A percentile compares a stretch with the other conserved stretches of the same genome.
phyloP scores from a whole-genome alignment of 1,140 invertebrate genomes.

The Aphaenogaster rudis region DNA sequence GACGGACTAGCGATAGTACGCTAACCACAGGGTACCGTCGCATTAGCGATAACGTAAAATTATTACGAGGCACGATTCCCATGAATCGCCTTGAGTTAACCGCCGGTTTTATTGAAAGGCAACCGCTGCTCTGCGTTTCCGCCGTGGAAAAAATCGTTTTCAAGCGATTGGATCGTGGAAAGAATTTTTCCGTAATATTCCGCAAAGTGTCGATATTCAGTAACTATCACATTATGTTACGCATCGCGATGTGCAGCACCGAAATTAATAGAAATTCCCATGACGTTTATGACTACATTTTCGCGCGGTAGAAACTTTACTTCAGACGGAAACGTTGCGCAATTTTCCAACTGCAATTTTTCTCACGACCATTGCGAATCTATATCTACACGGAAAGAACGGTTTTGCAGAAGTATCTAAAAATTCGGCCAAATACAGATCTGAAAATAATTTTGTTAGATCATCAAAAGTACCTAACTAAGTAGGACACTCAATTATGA shows the following conservation, averaged over 20 bases:
- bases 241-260: background rate
- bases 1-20: constrained; percentile 27
- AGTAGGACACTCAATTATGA: too few relatives aligned
- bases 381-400: too few relatives aligned
- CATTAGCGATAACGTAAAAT: constrained; percentile 68
- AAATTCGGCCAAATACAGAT: too few relatives aligned
- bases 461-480: too few relatives aligned
- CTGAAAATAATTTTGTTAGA: too few relatives aligned
- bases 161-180: background rate
- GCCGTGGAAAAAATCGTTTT: background rate
- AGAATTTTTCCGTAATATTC: background rate
- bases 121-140: background rate
- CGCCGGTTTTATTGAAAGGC: constrained; percentile 30
- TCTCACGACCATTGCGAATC: too few relatives aligned
- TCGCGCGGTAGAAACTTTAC: constrained; percentile 35
- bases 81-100: constrained; percentile 1
- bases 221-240: background rate
- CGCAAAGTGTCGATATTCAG: background rate
- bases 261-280: constrained; percentile 19
- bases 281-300: background rate
- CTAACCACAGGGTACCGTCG: constrained; percentile 19
- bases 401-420: too few relatives aligned
- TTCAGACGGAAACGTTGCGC: background rate
- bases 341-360: too few relatives aligned
- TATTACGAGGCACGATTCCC: constrained; percentile 57